These are phyloP conservation scores for Pogonomyrmex barbatus DNA, from an alignment of 1,140 invertebrate species.

Conservation along the genomic window DNA sequence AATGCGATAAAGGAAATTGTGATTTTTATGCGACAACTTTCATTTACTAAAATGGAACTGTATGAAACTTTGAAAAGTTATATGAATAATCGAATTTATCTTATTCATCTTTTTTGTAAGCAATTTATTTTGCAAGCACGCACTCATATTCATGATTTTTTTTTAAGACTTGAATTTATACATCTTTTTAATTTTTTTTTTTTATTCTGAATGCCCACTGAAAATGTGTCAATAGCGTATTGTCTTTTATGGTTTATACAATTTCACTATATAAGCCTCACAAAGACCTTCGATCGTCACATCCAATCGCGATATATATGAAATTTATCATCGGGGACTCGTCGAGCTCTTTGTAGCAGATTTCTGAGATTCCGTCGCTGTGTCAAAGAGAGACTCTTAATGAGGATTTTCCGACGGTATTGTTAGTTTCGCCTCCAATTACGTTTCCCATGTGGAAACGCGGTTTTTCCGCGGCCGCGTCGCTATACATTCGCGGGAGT, in stretches of 20 bases:
- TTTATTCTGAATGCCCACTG: neutral
- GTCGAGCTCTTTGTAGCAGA: constrained; percentile 5
- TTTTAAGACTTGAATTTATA: neutral
- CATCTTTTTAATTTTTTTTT: neutral
- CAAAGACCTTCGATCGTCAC: constrained; percentile 17
- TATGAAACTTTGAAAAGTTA: neutral
- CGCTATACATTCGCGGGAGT: neutral
- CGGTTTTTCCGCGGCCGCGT: constrained; percentile 9
- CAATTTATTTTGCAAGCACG: neutral
- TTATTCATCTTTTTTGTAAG: neutral
- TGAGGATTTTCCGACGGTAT: constrained; percentile 53
- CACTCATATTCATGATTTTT: neutral
- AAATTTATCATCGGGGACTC: constrained; percentile 41
- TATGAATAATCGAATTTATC: neutral
- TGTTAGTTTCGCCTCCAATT: constrained; percentile 27
- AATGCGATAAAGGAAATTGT: neutral
- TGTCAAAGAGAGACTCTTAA: constrained; percentile 36
- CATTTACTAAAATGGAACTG: neutral
- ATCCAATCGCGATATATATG: constrained; percentile 17
- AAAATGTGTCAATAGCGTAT: neutral
- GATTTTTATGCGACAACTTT: neutral
- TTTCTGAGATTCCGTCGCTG: constrained; percentile 18
- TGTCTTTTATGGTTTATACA: neutral
- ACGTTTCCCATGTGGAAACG: constrained; percentile 35
- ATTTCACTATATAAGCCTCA: constrained; percentile 18